Evolutionary conservation across 1,140 invertebrate species (phyloP).

Genomic region (Venustaconcha ellipsiformis): DNA sequence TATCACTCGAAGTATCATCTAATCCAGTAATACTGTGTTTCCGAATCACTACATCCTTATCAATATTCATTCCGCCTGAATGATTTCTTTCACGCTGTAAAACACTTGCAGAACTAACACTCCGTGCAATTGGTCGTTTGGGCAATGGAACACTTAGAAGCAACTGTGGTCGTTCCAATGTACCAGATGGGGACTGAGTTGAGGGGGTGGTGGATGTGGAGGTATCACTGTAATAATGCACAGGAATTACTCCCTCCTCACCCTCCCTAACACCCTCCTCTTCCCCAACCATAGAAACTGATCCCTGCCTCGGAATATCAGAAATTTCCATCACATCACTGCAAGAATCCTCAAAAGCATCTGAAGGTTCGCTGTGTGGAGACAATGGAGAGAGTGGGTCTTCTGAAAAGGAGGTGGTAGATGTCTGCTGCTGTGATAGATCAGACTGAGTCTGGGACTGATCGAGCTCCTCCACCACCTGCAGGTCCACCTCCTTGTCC

Average conservation of each 20-base stretch:
- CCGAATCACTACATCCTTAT: conserved; percentile 37
- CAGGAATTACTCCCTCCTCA: conserved; percentile 6
- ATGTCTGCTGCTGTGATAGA: conserved; percentile 6
- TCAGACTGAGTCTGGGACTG: conserved; percentile 8
- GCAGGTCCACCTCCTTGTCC: no score
- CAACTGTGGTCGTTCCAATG: conserved; percentile 34
- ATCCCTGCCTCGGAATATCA: not conserved
- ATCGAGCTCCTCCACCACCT: conserved; percentile 2
- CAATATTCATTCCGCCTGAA: conserved; percentile 20
- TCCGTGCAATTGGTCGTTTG: conserved; percentile 49
- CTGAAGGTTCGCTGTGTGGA: conserved; percentile 11
- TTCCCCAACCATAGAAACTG: conserved; percentile 7
- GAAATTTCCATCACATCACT: not conserved
- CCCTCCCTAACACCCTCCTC: not conserved
- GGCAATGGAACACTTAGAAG: conserved; percentile 49
- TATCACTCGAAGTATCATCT: conserved; percentile 35
- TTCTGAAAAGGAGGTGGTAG: conserved; percentile 2
- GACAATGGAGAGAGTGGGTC: conserved; percentile 1
- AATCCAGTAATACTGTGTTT: conserved; percentile 54
- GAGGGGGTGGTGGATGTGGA: conserved; percentile 47
- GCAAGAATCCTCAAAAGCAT: conserved; percentile 20
- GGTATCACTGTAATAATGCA: conserved; percentile 6
- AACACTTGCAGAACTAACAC: conserved; percentile 58
- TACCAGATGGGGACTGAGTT: conserved; percentile 39
- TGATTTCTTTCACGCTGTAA: conserved; percentile 42